A percentile compares a stretch with the other conserved stretches of the same genome.
Conservation (phyloP, 2,888 invertebrate genomes). For the Chelonus formosanus region DNA sequence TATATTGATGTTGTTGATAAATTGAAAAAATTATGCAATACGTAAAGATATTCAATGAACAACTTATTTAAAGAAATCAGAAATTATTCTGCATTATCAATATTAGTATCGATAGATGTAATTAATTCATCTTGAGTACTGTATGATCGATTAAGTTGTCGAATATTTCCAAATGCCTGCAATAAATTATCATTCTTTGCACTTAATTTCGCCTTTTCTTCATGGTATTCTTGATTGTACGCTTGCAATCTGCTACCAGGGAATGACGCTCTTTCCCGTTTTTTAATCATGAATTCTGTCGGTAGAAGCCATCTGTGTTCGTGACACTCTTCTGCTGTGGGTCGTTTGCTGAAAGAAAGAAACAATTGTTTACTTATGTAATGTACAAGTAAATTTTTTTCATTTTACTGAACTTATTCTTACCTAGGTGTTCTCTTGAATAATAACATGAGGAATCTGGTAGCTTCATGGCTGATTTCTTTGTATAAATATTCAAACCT, state of each 20-base stretch:
- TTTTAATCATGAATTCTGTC: constrained; percentile 91
- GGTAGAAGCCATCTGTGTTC: constrained; percentile 96
- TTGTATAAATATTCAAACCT: constrained; percentile 94
- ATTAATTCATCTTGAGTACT: constrained; percentile 86
- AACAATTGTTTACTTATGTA: background rate
- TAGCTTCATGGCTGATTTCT: constrained; percentile 92
- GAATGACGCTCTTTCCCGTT: constrained; percentile 88
- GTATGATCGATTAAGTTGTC: constrained; percentile 77
- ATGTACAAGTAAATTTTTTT: too few species aligned
- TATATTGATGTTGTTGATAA: too few species aligned
- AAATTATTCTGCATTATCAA: background rate
- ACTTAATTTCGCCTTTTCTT: constrained; percentile 71
- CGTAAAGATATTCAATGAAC: too few species aligned
- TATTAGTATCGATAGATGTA: constrained; percentile 63
- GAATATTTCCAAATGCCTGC: constrained; percentile 69
- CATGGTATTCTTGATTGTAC: constrained; percentile 84
- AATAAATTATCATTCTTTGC: constrained; percentile 70
- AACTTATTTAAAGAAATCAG: too few species aligned
- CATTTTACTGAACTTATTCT: constrained; percentile 38
- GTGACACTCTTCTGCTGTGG: constrained; percentile 91
- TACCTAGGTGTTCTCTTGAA: constrained; percentile 94
- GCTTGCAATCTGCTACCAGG: constrained; percentile 84
- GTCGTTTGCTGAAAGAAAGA: constrained; percentile 80
- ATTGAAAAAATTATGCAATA: too few species aligned
- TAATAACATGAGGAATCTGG: constrained; percentile 92